Conservation (phyloP, 2,888 invertebrate species). For the Lucinisca nassula region DNA sequence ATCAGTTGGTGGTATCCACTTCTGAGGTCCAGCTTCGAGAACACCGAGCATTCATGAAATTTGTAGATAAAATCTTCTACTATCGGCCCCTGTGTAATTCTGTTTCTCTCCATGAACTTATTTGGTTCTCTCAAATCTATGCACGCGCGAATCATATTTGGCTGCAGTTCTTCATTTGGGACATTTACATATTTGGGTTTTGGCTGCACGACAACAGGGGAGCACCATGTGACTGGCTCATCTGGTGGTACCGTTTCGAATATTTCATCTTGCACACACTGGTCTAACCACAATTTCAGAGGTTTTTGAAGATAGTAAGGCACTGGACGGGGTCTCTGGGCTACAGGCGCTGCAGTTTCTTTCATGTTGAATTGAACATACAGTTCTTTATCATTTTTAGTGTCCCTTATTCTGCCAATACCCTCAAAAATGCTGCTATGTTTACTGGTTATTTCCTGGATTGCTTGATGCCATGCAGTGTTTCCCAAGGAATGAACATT, state of each 20-base stretch:
- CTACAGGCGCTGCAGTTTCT: constrained; percentile 19
- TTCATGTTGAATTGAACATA: constrained; percentile 24
- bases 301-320: constrained; percentile 34
- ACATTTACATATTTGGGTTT: constrained; percentile 23
- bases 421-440: constrained; percentile 16
- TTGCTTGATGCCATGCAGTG: neutral
- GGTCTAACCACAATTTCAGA: constrained; percentile 32
- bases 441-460: neutral
- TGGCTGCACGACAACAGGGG: constrained; percentile 37
- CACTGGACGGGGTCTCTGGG: constrained; percentile 23
- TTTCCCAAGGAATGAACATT: neutral
- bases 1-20: neutral
- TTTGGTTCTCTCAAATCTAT: too few species aligned
- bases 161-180: constrained; percentile 21
- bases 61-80: constrained; percentile 52
- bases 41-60: constrained; percentile 24
- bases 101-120: constrained; percentile 26
- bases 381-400: constrained; percentile 15
- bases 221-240: constrained; percentile 35
- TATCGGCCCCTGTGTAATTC: constrained; percentile 35
- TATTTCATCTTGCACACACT: constrained; percentile 15
- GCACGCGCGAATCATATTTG: constrained; percentile 33
- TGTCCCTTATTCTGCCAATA: constrained; percentile 25
- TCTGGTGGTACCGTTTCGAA: constrained; percentile 26
- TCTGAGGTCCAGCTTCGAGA: constrained; percentile 17